These are phyloP conservation scores for Acipenser ruthenus DNA, from an alignment of 2,797 vertebrate genomes.

Conservation along the genomic window DNA sequence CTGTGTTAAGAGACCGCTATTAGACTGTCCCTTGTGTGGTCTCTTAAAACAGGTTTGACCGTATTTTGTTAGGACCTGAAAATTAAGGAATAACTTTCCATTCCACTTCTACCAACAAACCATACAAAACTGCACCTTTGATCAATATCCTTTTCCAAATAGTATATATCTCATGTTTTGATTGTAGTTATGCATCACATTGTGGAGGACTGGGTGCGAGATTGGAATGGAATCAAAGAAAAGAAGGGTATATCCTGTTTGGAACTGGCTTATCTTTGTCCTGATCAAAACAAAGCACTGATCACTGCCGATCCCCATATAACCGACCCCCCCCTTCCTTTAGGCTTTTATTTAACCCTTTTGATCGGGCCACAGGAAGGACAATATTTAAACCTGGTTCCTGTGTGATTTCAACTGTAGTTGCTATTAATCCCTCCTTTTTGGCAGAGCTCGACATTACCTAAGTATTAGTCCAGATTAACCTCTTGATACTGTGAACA, in stretches of 20 bases:
- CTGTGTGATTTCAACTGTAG: slow-evolving; percentile 10
- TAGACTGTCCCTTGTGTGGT: too few species aligned
- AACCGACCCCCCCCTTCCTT: neutral
- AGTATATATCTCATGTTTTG: too few species aligned
- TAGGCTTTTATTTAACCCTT: slow-evolving; percentile 10
- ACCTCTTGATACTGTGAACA: neutral
- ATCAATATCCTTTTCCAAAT: too few species aligned
- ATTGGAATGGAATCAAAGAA: too few species aligned
- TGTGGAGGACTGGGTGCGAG: too few species aligned
- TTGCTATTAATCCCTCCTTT: neutral
- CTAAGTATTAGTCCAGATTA: slow-evolving; percentile 3
- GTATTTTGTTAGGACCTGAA: too few species aligned
- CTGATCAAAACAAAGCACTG: neutral
- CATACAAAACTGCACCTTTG: too few species aligned
- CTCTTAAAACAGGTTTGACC: too few species aligned
- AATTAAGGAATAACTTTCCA: too few species aligned
- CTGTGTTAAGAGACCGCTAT: too few species aligned
- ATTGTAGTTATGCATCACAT: too few species aligned
- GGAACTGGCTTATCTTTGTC: neutral
- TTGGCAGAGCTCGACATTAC: slow-evolving; percentile 6
- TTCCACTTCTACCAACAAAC: too few species aligned
- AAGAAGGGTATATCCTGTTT: neutral
- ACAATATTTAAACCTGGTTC: slow-evolving; percentile 12
- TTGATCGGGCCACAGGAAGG: slow-evolving; percentile 6
- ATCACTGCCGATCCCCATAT: neutral